phyloP scores from a whole-genome alignment of 2,888 invertebrate genomes.

The Piscicola geometra region DNA sequence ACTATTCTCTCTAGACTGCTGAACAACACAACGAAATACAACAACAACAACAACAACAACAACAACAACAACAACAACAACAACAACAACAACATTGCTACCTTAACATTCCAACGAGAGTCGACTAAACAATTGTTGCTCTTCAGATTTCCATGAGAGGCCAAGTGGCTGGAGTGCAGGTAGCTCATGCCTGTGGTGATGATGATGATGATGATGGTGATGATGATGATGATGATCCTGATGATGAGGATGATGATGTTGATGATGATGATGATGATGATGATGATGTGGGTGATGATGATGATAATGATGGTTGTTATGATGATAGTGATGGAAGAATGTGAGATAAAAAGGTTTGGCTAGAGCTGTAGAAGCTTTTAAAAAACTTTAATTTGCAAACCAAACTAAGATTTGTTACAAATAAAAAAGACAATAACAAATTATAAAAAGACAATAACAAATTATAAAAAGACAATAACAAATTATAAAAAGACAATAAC shows the following conservation, averaged over 20 bases:
- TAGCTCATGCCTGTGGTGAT: not conserved
- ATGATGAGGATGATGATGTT: constrained; percentile 12
- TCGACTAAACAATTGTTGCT: constrained; percentile 54
- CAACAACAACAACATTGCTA: no score
- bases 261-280: constrained; percentile 13
- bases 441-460: no score
- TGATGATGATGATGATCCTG: constrained; percentile 27
- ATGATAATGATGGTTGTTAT: not conserved
- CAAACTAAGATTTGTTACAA: no score
- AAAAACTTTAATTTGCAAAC: no score
- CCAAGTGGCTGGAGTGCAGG: constrained; percentile 41
- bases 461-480: no score
- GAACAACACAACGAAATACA: not conserved
- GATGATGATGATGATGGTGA: not conserved
- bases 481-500: no score
- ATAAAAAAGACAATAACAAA: no score
- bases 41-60: not conserved
- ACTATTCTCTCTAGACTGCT: no score
- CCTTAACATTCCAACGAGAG: constrained; percentile 50
- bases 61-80: not conserved
- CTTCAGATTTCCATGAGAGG: constrained; percentile 53
- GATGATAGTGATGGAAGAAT: not conserved
- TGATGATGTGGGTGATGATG: constrained; percentile 25
- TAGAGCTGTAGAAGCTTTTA: no score
- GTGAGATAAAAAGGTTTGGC: no score